These are phyloP conservation scores for Etia nguti DNA, from an alignment of 2,113 vertebrate genomes.

Conservation along the genomic window DNA sequence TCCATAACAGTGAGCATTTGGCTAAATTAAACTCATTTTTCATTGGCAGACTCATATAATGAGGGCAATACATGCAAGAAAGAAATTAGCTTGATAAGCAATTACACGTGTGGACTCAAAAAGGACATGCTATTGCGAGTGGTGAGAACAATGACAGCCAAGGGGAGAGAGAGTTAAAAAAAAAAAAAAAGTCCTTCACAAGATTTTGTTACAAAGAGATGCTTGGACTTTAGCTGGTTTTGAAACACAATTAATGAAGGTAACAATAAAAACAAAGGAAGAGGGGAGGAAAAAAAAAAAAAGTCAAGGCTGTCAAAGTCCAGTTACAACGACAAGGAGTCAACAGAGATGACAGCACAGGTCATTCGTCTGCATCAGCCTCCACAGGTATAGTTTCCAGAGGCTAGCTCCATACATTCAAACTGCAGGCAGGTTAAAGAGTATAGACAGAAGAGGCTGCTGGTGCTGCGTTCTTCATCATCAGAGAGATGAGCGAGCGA, in stretches of 20 bases:
- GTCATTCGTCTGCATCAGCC: background rate
- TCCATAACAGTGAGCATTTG: constrained; percentile 46
- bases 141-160: background rate
- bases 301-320: background rate
- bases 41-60: constrained; percentile 60
- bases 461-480: background rate
- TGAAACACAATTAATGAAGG: background rate
- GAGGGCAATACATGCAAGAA: constrained; percentile 53
- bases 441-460: background rate
- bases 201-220: background rate
- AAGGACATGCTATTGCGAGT: constrained; percentile 9
- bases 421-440: background rate
- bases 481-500: background rate
- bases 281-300: background rate
- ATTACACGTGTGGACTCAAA: constrained; percentile 43
- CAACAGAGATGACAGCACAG: background rate
- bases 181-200: background rate
- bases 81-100: constrained; percentile 58
- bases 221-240: background rate
- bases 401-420: background rate
- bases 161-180: background rate
- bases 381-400: constrained; percentile 20
- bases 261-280: background rate
- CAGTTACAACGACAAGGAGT: background rate
- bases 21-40: constrained; percentile 76